Evolutionary conservation across 2,113 vertebrate genomes (phyloP), one percentile per base, ranked within the genome.

Genomic region (Orientallactaga bullata): DNA sequence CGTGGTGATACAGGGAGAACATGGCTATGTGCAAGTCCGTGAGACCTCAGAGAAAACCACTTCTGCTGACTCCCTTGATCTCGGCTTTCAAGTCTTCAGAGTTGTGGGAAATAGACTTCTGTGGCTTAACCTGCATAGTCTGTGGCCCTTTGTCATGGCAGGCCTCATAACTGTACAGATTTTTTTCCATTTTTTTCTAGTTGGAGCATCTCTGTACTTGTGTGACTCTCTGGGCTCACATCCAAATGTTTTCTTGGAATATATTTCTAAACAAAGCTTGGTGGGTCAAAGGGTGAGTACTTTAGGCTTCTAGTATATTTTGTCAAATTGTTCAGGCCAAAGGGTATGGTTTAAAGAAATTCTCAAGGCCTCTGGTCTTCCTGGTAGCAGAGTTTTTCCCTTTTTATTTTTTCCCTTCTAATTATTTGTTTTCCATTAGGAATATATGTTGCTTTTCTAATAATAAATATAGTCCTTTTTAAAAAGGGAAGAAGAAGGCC

Each of bases 341-440:
- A 93, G 65, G 32, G 63, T 58, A 4, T 32, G 65, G 74, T 82
- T 96, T 94, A 68, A 16, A 90, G 65, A 87, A 90, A 79, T 11
- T 88, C 28, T 47, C 58, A 90, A 94, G 68, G 60, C 42, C 55
- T 69, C 66, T 82, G n/a, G 30, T 77, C 72, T 88, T 93, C 51
- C 35, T 71, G 39, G 74, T 82, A 23, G 51, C 76, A 89, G 63
- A 26, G n/a, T 60, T 72, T 72, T 85, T 51, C 30, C 28, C 23
- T 55, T 68, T 51, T 89, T n/a, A n/a, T n/a, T 69, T 89, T n/a
- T 71, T 63, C 39, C 89, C 66, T 88, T 51, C 11, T 82, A 85
- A 78, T 35, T 85, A 63, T 58, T 12, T 78, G 60, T 95, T 96
- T 96, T 94, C 83, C 84, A 72, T 86, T 74, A 85, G 30, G 28